phyloP scores from a whole-genome alignment of 2,888 invertebrate genomes.

The Acanthosoma haemorrhoidale region DNA sequence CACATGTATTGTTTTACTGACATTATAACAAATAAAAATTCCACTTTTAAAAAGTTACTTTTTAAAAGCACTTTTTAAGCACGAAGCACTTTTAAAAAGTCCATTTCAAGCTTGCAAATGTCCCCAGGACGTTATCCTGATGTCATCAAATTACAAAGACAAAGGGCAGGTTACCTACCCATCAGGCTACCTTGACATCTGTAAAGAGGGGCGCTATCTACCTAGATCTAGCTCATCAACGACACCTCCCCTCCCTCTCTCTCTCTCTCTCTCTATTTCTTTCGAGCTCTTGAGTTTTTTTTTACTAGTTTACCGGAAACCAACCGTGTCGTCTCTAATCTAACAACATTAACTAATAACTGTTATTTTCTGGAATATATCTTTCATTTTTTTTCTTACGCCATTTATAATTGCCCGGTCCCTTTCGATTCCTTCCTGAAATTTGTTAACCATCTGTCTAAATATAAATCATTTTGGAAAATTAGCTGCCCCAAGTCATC shows the following conservation, averaged over 20 bases:
- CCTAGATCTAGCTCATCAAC: background rate
- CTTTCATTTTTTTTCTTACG: background rate
- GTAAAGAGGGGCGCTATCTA: background rate
- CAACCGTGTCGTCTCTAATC: constrained; percentile 20
- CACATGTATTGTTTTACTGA: too few species aligned
- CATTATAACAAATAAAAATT: too few species aligned
- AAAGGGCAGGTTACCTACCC: too few species aligned
- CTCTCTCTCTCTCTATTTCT: too few species aligned
- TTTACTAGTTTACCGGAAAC: background rate
- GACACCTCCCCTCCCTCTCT: background rate
- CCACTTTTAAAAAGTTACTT: too few species aligned
- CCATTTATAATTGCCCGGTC: background rate
- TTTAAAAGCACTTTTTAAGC: too few species aligned
- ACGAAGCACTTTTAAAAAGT: too few species aligned
- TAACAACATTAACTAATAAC: constrained; percentile 26
- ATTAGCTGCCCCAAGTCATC: too few species aligned
- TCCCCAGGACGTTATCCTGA: background rate
- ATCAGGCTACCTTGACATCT: background rate
- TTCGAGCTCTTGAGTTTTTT: too few species aligned
- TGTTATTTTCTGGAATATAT: constrained; percentile 19
- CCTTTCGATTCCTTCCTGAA: background rate
- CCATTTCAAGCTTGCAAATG: too few species aligned
- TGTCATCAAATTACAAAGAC: background rate
- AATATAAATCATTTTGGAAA: too few species aligned
- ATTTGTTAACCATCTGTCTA: background rate